These are phyloP conservation scores for Copidosoma floridanum DNA, from an alignment of 1,140 invertebrate species.

Conservation along the genomic window DNA sequence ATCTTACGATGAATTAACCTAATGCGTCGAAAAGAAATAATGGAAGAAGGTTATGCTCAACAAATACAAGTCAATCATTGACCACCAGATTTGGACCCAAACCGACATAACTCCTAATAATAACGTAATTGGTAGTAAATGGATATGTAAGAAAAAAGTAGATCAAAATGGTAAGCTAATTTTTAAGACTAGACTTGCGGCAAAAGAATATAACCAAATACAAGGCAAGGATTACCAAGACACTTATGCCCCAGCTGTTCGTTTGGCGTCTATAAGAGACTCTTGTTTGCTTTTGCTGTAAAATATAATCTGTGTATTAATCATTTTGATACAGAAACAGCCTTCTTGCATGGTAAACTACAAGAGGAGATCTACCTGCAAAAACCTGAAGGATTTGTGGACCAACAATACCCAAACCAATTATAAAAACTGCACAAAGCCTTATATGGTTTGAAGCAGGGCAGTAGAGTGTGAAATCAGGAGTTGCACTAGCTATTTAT, in stretches of 20 bases:
- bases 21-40: not conserved
- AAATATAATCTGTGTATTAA: not conserved
- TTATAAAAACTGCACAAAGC: not conserved
- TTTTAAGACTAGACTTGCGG: slow-evolving; percentile 31
- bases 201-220: slow-evolving; percentile 34
- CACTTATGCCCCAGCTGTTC: not conserved
- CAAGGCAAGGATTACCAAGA: slow-evolving; percentile 23
- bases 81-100: slow-evolving; percentile 1
- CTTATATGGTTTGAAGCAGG: not conserved
- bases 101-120: not conserved
- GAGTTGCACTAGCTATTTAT: no score
- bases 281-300: not conserved
- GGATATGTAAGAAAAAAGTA: slow-evolving; percentile 1
- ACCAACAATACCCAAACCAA: no score
- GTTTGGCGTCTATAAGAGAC: not conserved
- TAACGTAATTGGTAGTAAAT: slow-evolving; percentile 14
- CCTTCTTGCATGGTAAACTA: not conserved
- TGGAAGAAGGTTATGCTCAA: slow-evolving; percentile 41
- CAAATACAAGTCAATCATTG: slow-evolving; percentile 26
- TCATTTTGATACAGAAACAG: not conserved
- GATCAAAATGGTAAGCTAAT: slow-evolving; percentile 2
- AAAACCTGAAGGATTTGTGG: not conserved
- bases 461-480: not conserved
- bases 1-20: slow-evolving; percentile 25
- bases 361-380: not conserved